These are phyloP conservation scores for Stigmatopora argus DNA, from an alignment of 2,113 vertebrate species.

Conservation along the genomic window DNA sequence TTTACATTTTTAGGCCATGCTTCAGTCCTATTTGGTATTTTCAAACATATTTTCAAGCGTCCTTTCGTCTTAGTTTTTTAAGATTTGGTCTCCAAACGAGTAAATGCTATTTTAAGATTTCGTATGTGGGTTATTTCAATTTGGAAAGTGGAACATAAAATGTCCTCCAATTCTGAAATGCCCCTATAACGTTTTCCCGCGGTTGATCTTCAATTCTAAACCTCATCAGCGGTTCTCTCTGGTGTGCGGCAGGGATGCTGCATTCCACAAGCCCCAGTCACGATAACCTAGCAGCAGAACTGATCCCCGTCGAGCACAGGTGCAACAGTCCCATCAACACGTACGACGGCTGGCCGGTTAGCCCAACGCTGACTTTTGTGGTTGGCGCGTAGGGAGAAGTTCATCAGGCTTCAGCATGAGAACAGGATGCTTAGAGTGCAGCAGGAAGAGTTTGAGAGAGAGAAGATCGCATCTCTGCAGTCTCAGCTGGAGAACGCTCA, in stretches of 20 bases:
- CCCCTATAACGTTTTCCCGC: no score
- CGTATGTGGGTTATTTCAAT: no score
- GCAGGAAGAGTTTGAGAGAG: constrained; percentile 85
- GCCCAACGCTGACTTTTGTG: neutral
- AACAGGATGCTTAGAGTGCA: constrained; percentile 93
- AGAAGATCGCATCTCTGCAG: constrained; percentile 81
- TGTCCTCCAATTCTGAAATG: no score
- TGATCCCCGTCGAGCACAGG: constrained; percentile 91
- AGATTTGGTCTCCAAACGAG: no score
- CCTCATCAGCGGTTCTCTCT: neutral
- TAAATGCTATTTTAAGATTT: no score
- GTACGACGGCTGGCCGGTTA: neutral
- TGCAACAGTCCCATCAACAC: constrained; percentile 38
- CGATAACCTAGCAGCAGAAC: constrained; percentile 90
- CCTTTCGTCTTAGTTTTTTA: no score
- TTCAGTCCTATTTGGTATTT: no score
- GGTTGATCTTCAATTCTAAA: no score
- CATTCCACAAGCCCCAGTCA: constrained; percentile 76
- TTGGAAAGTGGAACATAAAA: no score
- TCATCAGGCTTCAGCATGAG: constrained; percentile 91
- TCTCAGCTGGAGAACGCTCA: constrained; percentile 82
- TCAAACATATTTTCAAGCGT: no score
- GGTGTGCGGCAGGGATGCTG: constrained; percentile 48
- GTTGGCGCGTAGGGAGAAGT: constrained; percentile 78
- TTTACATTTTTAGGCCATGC: no score